Evolutionary conservation across 2,888 invertebrate genomes (phyloP).

Genomic region (Zaprionus obscuricornis): DNA sequence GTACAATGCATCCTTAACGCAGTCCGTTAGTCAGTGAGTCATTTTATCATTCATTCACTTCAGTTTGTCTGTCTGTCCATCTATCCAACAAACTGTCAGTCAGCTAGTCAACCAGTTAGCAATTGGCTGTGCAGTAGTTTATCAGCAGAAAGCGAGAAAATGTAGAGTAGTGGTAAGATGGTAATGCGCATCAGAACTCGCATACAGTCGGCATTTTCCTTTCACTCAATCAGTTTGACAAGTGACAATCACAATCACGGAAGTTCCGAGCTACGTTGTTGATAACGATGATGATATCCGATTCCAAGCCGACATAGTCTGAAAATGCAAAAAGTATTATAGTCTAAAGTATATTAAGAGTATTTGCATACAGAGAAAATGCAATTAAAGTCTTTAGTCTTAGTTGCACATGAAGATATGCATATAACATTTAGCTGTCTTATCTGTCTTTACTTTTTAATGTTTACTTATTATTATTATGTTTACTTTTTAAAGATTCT

Average conservation of each 20-base stretch:
- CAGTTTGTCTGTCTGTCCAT: slow-evolving; percentile 1
- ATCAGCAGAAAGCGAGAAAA: slow-evolving; percentile 37
- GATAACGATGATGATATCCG: slow-evolving; percentile 52
- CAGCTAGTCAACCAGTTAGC: slow-evolving; percentile 22
- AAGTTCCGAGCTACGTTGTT: slow-evolving; percentile 28
- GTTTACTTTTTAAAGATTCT: no score
- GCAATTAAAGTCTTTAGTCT: no score
- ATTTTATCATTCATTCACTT: no score
- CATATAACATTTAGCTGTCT: no score
- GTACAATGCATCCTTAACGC: slow-evolving; percentile 24
- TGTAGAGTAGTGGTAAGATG: neutral
- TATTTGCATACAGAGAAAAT: no score
- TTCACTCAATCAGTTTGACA: slow-evolving; percentile 70
- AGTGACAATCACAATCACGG: slow-evolving; percentile 58
- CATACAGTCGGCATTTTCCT: slow-evolving; percentile 39
- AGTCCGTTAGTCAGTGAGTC: slow-evolving; percentile 19
- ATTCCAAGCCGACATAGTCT: slow-evolving; percentile 2
- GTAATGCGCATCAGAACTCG: slow-evolving; percentile 12
- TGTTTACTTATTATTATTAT: no score
- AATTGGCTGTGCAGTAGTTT: slow-evolving; percentile 31
- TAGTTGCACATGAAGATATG: no score
- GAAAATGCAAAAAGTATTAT: neutral
- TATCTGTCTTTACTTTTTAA: no score
- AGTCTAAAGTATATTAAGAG: neutral
- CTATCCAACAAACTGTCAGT: slow-evolving; percentile 13